Conservation (phyloP, 2,797 vertebrate species). For the Anguilla obscura region DNA sequence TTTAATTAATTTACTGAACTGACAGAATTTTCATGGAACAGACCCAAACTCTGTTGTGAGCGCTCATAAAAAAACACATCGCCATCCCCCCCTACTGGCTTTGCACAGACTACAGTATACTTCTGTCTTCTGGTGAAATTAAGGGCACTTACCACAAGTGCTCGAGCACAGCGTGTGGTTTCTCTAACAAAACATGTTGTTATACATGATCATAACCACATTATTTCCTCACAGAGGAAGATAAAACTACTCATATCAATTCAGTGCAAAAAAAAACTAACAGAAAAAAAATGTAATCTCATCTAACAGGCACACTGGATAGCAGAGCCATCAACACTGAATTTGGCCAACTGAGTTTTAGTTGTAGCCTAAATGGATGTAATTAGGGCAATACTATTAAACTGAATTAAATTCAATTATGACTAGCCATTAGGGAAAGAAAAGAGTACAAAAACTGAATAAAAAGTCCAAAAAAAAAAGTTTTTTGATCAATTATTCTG, state of each 20-base stretch:
- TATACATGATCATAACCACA: not conserved
- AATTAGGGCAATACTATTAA: not conserved
- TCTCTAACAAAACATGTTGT: not conserved
- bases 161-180: not conserved
- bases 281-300: not conserved
- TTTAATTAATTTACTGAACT: not conserved
- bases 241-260: not conserved
- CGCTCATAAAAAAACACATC: not conserved
- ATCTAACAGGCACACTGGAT: not conserved
- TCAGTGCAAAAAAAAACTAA: not conserved
- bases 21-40: not conserved
- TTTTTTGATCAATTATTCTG: not conserved
- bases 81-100: not conserved
- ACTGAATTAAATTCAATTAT: not conserved
- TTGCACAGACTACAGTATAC: not conserved
- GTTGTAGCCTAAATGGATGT: not conserved
- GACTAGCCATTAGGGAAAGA: not conserved
- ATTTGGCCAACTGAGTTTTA: not conserved
- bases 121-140: not conserved
- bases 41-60: not conserved
- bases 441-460: not conserved
- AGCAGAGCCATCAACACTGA: not conserved
- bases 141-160: not conserved
- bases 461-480: not conserved
- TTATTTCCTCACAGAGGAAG: not conserved